Percentiles rank a stretch among this genome's conserved stretches.
Conservation (phyloP, 2,113 vertebrate genomes). For the Channa maculata region DNA sequence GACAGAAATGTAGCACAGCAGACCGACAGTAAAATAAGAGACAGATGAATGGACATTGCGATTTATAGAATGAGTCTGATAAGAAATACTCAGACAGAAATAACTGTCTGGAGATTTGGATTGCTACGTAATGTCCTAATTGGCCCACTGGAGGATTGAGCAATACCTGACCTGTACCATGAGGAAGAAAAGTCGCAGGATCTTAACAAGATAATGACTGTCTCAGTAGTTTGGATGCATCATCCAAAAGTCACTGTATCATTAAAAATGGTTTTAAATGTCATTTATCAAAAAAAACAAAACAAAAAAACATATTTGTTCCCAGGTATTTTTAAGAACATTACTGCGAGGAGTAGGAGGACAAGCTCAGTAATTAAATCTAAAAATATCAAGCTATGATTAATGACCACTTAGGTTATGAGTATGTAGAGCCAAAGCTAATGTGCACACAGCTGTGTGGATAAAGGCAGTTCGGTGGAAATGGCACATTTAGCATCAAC, state of each 20-base stretch:
- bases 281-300: constrained; percentile 17
- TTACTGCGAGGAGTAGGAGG: constrained; percentile 42
- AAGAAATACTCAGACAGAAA: constrained; percentile 53
- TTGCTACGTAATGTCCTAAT: constrained; percentile 71
- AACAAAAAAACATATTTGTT: background rate
- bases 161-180: constrained; percentile 49
- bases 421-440: constrained; percentile 36
- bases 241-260: constrained; percentile 47
- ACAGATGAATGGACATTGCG: constrained; percentile 37
- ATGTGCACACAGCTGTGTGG: constrained; percentile 11
- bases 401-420: constrained; percentile 70
- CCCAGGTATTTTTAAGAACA: constrained; percentile 39
- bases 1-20: constrained; percentile 11
- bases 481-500: constrained; percentile 1
- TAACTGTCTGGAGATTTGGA: constrained; percentile 57
- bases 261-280: constrained; percentile 54
- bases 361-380: constrained; percentile 69
- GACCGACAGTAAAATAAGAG: constrained; percentile 48
- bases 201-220: constrained; percentile 63
- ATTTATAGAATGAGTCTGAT: constrained; percentile 65
- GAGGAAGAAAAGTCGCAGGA: background rate
- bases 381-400: constrained; percentile 77
- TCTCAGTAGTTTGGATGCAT: constrained; percentile 53
- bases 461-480: constrained; percentile 32
- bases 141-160: constrained; percentile 69